Conservation (phyloP, 2,797 vertebrate genomes). For the Glossophaga mutica region DNA sequence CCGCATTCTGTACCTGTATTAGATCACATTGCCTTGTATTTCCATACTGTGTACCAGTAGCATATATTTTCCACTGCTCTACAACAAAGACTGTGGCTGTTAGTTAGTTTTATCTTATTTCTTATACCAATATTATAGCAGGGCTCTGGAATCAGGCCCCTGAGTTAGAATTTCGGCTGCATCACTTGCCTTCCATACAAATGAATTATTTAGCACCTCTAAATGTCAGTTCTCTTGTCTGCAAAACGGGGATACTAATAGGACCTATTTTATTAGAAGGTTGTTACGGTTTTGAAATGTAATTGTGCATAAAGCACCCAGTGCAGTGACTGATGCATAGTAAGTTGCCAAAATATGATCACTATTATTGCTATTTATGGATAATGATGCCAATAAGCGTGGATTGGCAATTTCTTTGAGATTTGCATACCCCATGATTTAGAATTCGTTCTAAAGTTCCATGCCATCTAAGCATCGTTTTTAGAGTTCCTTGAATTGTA, state of each 20-base stretch:
- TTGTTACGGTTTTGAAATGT: background rate
- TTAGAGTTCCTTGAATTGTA: background rate
- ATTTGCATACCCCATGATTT: background rate
- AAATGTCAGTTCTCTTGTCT: background rate
- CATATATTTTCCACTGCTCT: background rate
- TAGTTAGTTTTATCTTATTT: background rate
- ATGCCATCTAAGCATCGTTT: background rate
- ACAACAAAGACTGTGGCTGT: background rate
- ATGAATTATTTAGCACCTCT: background rate
- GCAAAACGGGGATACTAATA: background rate
- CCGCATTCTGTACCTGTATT: background rate
- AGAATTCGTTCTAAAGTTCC: background rate
- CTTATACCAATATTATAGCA: background rate
- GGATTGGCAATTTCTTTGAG: background rate
- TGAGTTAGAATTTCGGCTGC: background rate
- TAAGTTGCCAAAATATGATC: background rate
- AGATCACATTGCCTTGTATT: background rate
- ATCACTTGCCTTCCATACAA: background rate
- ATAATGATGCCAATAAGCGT: background rate
- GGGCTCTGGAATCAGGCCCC: background rate
- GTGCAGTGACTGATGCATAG: background rate
- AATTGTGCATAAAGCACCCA: background rate
- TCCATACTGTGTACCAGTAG: background rate
- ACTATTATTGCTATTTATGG: background rate
- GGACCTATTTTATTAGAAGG: background rate